Conservation (phyloP, 2,113 vertebrate genomes). For the Embiotoca jacksoni region DNA sequence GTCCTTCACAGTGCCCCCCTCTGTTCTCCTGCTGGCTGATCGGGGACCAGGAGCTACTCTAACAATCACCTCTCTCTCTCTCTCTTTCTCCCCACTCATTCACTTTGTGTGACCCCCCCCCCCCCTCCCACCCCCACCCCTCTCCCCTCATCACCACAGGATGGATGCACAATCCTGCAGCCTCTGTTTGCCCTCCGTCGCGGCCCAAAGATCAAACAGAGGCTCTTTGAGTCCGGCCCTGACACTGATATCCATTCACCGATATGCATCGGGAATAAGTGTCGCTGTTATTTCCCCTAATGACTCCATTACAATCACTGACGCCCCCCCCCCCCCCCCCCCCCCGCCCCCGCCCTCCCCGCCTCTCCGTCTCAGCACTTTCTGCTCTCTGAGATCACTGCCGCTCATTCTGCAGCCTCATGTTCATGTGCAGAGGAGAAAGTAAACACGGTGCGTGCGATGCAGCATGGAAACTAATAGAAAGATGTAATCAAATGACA, state of each 20-base stretch:
- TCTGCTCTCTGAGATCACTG: neutral
- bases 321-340: slow-evolving; percentile 37
- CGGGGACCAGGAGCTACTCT: slow-evolving; percentile 59
- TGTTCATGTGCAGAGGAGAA: slow-evolving; percentile 4
- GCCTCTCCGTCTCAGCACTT: neutral
- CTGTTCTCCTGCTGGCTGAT: slow-evolving; percentile 64
- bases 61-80: slow-evolving; percentile 68
- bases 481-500: too few species aligned
- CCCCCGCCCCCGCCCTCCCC: neutral
- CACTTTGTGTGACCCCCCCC: slow-evolving; percentile 31
- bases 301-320: slow-evolving; percentile 55
- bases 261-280: slow-evolving; percentile 66
- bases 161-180: slow-evolving; percentile 38
- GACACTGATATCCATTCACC: slow-evolving; percentile 71
- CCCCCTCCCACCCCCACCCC: neutral
- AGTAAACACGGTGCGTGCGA: too few species aligned
- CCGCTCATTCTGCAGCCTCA: neutral
- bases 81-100: slow-evolving; percentile 24
- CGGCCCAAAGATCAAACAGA: slow-evolving; percentile 53
- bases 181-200: slow-evolving; percentile 7
- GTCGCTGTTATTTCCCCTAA: slow-evolving; percentile 44
- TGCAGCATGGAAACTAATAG: too few species aligned
- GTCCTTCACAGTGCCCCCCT: slow-evolving; percentile 65
- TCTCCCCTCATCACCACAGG: slow-evolving; percentile 15
- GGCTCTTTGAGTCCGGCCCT: slow-evolving; percentile 54